Base-by-base conservation (phyloP, 1,140 invertebrate genomes). In the Trichonephila clavata region DNA sequence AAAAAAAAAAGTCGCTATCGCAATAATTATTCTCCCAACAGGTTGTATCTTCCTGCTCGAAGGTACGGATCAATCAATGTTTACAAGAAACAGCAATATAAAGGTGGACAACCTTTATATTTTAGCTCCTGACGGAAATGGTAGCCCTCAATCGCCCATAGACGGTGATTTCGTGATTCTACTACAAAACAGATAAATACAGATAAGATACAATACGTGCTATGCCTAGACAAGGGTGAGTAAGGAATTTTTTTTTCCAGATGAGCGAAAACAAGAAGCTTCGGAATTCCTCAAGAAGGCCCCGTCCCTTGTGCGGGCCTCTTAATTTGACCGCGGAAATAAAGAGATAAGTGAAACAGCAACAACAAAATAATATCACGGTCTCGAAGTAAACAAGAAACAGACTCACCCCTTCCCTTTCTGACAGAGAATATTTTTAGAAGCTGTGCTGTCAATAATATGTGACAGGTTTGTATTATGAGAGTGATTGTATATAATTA, bases 121-220 rank as follows among this genome's bases (percentile, higher is more conserved):
- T 83, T 83, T 83, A 83, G 81, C n/a, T 24, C 43, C 50, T 83
- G 81, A 83, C 81, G 81, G 81, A 83, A 83, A 20, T 83, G 81
- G 10, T n/a, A 13, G 43, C n/a, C 39, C 68, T 83, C 43, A 14
- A 14, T 59, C 27, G 43, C 50, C 81, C 81, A 83, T 83, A 83
- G 43, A 57, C 39, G 43, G 5, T 5, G 50, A 83, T 57, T 83
- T 83, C 81, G 81, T 83, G 81, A 83, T 83, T 24, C 50, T 1
- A 83, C 81, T 83, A 27, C 81, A 50, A 83, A 83, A 83, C 7
- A 83, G 81, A 83, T 57, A 59, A 21, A 50, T 83, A 21, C 81
- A 8, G 81, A 83, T 83, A 83, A 83, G 81, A 83, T 83, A 57
- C 13, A n/a, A 83, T 20, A 83, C 81, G 81, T 83, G 81, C 81